Percentiles rank a stretch among this genome's conserved stretches.
phyloP scores from a whole-genome alignment of 2,888 invertebrate genomes.

The Macrophya annulata region DNA sequence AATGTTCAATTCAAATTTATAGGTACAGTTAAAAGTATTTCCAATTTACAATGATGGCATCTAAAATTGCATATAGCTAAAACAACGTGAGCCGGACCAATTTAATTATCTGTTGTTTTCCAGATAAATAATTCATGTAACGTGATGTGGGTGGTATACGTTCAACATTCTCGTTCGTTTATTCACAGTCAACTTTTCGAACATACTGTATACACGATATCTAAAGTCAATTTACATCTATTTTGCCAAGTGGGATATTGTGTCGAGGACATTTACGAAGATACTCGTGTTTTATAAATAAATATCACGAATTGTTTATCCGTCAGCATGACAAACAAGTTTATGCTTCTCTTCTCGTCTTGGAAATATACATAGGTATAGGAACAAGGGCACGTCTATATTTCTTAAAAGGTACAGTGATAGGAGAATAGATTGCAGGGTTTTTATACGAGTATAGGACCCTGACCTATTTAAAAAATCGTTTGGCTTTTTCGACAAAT shows the following conservation, averaged over 20 bases:
- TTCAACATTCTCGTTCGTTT: neutral
- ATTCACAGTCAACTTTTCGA: neutral
- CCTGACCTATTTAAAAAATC: neutral
- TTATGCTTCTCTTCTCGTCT: neutral
- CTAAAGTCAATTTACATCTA: neutral
- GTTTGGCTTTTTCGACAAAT: neutral
- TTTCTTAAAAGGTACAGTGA: neutral
- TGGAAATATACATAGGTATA: neutral
- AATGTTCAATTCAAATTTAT: neutral
- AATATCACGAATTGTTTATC: slow-evolving; percentile 2
- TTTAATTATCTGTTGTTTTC: neutral
- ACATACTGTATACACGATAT: neutral
- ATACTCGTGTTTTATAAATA: neutral
- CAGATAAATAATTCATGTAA: neutral
- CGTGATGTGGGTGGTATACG: no score
- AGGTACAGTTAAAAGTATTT: neutral
- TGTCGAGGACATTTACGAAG: neutral
- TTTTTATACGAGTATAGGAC: neutral
- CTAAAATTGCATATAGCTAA: neutral
- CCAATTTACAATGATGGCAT: neutral
- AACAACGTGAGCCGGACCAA: neutral
- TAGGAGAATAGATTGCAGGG: neutral
- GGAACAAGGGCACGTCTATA: neutral
- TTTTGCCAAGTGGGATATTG: neutral
- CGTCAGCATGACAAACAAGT: neutral